These are phyloP conservation scores for Coptodon rendalli DNA, from an alignment of 2,113 vertebrate species.

Conservation along the genomic window DNA sequence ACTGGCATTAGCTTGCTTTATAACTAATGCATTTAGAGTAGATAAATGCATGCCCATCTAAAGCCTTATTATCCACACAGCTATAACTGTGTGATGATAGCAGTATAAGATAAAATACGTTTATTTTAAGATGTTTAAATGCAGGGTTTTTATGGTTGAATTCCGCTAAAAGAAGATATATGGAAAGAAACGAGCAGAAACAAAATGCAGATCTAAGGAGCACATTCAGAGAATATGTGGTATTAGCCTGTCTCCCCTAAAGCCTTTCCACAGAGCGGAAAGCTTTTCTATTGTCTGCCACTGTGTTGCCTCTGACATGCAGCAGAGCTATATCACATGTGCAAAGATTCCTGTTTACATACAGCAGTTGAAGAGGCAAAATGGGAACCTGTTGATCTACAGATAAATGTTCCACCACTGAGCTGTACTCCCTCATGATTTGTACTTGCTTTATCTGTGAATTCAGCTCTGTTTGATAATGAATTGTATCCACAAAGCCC, in stretches of 20 bases:
- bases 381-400: not conserved
- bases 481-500: not conserved
- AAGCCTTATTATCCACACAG: not conserved
- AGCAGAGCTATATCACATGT: not conserved
- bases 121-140: not conserved
- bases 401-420: slow-evolving; percentile 20
- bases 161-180: not conserved
- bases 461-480: not conserved
- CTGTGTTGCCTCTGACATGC: not conserved
- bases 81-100: not conserved
- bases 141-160: not conserved
- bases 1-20: not conserved
- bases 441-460: not conserved
- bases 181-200: not conserved
- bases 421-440: slow-evolving; percentile 16
- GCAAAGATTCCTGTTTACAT: not conserved
- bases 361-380: not conserved
- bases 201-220: not conserved
- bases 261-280: not conserved
- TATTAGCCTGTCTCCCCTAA: not conserved
- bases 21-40: not conserved
- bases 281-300: not conserved
- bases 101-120: not conserved
- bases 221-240: not conserved
- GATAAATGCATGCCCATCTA: not conserved